Base-by-base conservation (phyloP, 53 echinoderm and acorn worm genomes). In the Paracentrotus lividus region DNA sequence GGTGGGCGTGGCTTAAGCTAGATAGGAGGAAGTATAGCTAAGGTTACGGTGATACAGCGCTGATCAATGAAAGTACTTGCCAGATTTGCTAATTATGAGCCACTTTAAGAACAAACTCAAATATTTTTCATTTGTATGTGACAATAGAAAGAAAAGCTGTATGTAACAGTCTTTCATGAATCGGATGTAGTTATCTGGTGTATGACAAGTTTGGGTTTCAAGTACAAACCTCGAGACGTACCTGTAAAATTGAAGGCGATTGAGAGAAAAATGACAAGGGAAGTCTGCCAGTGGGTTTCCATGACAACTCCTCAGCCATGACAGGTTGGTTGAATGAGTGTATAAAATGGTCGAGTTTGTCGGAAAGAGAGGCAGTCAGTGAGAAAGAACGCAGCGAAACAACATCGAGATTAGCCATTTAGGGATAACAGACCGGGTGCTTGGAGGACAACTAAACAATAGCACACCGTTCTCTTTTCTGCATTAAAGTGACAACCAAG, bases 361-460 rank as follows among this genome's bases (percentile, higher is more conserved):
- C 24, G 34, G 87, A 18, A 49, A 56, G 57, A 56, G 87, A 87
- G 53, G 87, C 54, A 54, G 38, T 87, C 33, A 56, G 55, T 54
- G 87, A 57, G 38, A 56, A 87, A 56, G 47, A 57, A 87, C 29
- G 87, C 57, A 49, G 56, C 8, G 12, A 57, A 38, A 57, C 87
- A 87, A 8, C 57, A 87, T 56, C 87, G 56, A 55, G 55, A 56
- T 54, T 57, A 57, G 57, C 87, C 81, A 81, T 81, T 81, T 81
- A 81, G 81, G 81, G 81, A 81, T 47, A 81, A 81, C 44, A 81
- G 47, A 81, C 81, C 2, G 81, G n/a, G 81, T 45, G 42, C n/a
- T 81, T 81, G 81, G 47, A 81, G 81, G 81, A 81, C 81, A 81
- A n/a, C 81, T 81, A 45, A 47, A 81, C 81, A 81, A 81, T 81